These are phyloP conservation scores for Parazoanthus swiftii DNA, from an alignment of 92 coral and sea anemone species.

Conservation along the genomic window DNA sequence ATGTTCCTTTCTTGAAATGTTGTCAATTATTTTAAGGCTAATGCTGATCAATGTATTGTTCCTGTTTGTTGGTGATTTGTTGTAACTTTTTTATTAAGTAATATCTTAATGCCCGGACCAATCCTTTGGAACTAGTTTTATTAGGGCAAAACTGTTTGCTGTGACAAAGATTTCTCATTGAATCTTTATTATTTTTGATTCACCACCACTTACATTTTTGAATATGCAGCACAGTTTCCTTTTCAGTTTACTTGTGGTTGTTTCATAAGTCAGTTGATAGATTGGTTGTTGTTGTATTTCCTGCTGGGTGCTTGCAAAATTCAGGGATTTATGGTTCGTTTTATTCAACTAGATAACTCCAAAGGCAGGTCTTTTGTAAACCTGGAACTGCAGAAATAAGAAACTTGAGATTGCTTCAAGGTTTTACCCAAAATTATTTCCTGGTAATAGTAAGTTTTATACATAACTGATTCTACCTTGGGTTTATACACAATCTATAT, in stretches of 20 bases:
- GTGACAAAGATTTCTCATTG: neutral
- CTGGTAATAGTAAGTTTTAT: no score
- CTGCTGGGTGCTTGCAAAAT: no score
- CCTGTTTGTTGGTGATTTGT: neutral
- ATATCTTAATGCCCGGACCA: neutral
- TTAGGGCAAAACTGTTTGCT: neutral
- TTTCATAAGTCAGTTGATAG: neutral
- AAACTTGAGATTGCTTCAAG: neutral
- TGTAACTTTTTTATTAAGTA: constrained; percentile 3
- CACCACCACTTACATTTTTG: neutral
- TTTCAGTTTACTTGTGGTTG: neutral
- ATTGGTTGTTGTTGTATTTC: neutral
- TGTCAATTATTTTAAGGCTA: constrained; percentile 13
- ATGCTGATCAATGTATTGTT: constrained; percentile 18
- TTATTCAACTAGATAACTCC: no score
- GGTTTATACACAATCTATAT: neutral
- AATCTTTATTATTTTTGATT: no score
- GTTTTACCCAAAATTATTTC: neutral
- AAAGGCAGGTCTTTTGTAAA: neutral
- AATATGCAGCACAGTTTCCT: neutral
- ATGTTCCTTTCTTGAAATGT: neutral
- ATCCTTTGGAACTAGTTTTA: constrained; percentile 8
- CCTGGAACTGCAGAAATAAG: neutral
- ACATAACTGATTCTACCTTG: neutral
- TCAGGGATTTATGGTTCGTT: no score